Conservation (phyloP, 2,888 invertebrate genomes). For the Macaria notata region DNA sequence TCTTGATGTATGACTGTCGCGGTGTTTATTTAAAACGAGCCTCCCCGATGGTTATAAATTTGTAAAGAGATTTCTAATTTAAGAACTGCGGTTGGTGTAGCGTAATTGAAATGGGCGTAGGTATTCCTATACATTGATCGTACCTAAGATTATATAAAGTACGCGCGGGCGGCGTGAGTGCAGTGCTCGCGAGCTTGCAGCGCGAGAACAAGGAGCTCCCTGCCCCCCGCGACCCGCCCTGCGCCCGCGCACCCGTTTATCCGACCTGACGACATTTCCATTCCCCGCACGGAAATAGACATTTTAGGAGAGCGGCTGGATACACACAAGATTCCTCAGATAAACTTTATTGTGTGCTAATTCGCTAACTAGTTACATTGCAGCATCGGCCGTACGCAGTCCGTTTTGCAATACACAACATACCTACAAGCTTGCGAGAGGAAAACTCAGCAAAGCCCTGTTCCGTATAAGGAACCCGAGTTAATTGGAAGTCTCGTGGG, state of each 20-base stretch:
- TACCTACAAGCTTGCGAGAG: slow-evolving; percentile 39
- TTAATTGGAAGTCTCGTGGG: slow-evolving; percentile 70
- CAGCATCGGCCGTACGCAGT: slow-evolving; percentile 38
- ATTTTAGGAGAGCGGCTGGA: slow-evolving; percentile 67
- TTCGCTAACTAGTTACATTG: slow-evolving; percentile 54
- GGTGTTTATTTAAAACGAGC: slow-evolving; percentile 42
- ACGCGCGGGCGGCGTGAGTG: slow-evolving; percentile 58
- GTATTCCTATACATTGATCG: slow-evolving; percentile 58
- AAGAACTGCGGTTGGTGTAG: slow-evolving; percentile 38
- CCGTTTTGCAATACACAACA: slow-evolving; percentile 37
- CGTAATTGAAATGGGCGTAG: slow-evolving; percentile 62
- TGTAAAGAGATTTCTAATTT: slow-evolving; percentile 35
- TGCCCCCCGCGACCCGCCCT: slow-evolving; percentile 34
- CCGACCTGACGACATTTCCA: slow-evolving; percentile 71
- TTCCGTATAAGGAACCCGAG: slow-evolving; percentile 58
- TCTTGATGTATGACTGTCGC: slow-evolving; percentile 50
- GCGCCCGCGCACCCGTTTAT: slow-evolving; percentile 68
- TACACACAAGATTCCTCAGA: slow-evolving; percentile 56
- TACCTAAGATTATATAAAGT: slow-evolving; percentile 59
- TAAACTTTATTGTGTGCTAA: slow-evolving; percentile 72
- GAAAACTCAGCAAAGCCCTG: slow-evolving; percentile 49
- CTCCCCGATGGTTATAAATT: slow-evolving; percentile 21
- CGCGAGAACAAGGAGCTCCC: slow-evolving; percentile 61
- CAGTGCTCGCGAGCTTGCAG: slow-evolving; percentile 63
- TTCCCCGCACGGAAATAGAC: slow-evolving; percentile 71